A percentile compares a stretch with the other conserved stretches of the same genome.
Conservation (phyloP, 2,888 invertebrate species). For the Himalopsyche japonica region DNA sequence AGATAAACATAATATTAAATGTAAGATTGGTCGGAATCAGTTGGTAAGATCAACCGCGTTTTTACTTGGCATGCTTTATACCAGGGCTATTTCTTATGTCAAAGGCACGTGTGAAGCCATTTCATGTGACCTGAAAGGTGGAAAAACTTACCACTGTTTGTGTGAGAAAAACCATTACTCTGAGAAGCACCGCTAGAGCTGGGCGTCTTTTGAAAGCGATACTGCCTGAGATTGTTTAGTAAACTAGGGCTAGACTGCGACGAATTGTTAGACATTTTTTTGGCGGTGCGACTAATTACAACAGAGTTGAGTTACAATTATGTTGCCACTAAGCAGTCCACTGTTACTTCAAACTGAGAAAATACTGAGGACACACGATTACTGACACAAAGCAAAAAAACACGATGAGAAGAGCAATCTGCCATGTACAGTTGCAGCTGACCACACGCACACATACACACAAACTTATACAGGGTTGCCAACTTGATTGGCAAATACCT, state of each 20-base stretch:
- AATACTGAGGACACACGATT: neutral
- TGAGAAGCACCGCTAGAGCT: slow-evolving; percentile 37
- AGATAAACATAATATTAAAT: neutral
- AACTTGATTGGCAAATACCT: neutral
- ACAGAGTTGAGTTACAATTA: neutral
- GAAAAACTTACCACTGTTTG: slow-evolving; percentile 14
- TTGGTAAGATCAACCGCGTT: slow-evolving; percentile 1
- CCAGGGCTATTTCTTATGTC: slow-evolving; percentile 32
- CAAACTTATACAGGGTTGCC: neutral
- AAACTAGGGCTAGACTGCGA: slow-evolving; percentile 45
- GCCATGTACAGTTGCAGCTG: neutral
- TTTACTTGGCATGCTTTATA: slow-evolving; percentile 3
- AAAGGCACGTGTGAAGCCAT: slow-evolving; percentile 45
- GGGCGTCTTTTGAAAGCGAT: slow-evolving; percentile 69
- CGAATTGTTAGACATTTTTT: slow-evolving; percentile 31
- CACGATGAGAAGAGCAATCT: neutral
- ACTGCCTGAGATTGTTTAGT: slow-evolving; percentile 67
- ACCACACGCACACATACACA: neutral
- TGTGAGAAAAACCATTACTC: slow-evolving; percentile 21
- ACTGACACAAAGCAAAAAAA: slow-evolving; percentile 3
- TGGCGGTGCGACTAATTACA: neutral
- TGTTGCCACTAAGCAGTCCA: neutral
- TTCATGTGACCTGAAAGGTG: neutral
- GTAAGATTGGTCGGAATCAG: slow-evolving; percentile 11
- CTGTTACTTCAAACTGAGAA: neutral